These are phyloP conservation scores for Gobius niger DNA, from an alignment of 2,113 vertebrate species.

Conservation along the genomic window DNA sequence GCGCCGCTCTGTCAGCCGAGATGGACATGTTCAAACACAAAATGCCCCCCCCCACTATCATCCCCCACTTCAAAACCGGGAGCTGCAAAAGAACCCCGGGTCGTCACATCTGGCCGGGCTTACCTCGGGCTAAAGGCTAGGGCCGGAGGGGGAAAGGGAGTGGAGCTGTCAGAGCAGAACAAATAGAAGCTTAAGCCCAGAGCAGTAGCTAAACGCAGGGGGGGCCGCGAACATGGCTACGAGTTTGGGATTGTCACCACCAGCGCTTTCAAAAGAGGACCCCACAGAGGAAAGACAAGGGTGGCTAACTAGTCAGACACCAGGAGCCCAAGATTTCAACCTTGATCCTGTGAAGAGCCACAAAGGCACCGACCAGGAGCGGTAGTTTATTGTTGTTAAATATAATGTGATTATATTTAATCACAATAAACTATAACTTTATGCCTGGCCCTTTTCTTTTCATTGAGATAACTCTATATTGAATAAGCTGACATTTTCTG, in stretches of 20 bases:
- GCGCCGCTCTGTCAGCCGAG: constrained; percentile 69
- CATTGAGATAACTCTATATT: no score
- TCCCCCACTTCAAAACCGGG: constrained; percentile 49
- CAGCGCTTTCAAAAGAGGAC: constrained; percentile 21
- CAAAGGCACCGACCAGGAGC: no score
- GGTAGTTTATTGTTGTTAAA: no score
- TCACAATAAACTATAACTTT: no score
- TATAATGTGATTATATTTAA: no score
- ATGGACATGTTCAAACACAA: constrained; percentile 78
- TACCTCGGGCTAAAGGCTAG: constrained; percentile 62
- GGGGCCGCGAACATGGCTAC: constrained; percentile 34
- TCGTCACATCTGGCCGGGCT: constrained; percentile 74
- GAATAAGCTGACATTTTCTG: neutral
- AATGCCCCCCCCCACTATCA: constrained; percentile 55
- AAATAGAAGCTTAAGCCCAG: constrained; percentile 57
- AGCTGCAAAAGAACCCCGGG: constrained; percentile 60
- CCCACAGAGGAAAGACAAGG: neutral
- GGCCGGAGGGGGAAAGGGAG: constrained; percentile 52
- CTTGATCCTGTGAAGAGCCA: no score
- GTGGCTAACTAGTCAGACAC: no score
- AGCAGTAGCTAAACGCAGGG: constrained; percentile 41
- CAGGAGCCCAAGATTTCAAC: no score
- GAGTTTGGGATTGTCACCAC: constrained; percentile 50
- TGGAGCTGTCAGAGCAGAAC: constrained; percentile 63
- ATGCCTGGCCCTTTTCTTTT: no score